phyloP scores from a whole-genome alignment of 2,888 invertebrate species.

The Aphodius granarius region DNA sequence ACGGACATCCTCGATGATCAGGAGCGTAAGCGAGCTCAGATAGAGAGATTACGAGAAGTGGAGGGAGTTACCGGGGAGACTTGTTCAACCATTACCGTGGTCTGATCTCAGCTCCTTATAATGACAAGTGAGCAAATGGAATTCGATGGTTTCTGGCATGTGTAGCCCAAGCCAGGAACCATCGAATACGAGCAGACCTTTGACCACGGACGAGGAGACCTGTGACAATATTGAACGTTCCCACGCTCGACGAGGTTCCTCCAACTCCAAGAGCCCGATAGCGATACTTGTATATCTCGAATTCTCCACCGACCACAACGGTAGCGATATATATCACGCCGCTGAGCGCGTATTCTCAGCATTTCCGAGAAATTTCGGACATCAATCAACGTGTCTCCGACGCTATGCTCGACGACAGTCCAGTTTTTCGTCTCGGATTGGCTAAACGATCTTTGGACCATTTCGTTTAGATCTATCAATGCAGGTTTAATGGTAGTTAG shows the following conservation, averaged over 20 bases:
- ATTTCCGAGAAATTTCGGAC: conserved; percentile 38
- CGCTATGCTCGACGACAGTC: conserved; percentile 7
- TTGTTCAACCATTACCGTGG: conserved; percentile 7
- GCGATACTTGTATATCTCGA: conserved; percentile 31
- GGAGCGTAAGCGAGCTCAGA: not conserved
- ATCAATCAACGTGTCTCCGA: conserved; percentile 35
- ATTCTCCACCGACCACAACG: conserved; percentile 33
- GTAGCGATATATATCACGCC: conserved; percentile 47
- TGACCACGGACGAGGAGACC: conserved; percentile 33
- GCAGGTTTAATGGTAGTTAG: too few species aligned
- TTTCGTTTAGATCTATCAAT: too few species aligned
- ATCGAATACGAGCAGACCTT: conserved; percentile 15
- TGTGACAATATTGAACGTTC: conserved; percentile 61
- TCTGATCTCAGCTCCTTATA: conserved; percentile 38
- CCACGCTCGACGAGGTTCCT: conserved; percentile 53
- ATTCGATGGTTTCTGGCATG: conserved; percentile 47
- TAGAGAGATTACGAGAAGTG: not conserved
- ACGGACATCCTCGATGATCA: not conserved
- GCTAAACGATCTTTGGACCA: not conserved
- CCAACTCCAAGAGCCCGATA: not conserved
- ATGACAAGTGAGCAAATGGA: conserved; percentile 47
- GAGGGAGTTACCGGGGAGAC: not conserved
- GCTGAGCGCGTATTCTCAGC: conserved; percentile 40
- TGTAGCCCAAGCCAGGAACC: too few species aligned
- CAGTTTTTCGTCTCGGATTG: not conserved